Base-by-base conservation (phyloP, 2,797 vertebrate genomes). In the Astyanax mexicanus region DNA sequence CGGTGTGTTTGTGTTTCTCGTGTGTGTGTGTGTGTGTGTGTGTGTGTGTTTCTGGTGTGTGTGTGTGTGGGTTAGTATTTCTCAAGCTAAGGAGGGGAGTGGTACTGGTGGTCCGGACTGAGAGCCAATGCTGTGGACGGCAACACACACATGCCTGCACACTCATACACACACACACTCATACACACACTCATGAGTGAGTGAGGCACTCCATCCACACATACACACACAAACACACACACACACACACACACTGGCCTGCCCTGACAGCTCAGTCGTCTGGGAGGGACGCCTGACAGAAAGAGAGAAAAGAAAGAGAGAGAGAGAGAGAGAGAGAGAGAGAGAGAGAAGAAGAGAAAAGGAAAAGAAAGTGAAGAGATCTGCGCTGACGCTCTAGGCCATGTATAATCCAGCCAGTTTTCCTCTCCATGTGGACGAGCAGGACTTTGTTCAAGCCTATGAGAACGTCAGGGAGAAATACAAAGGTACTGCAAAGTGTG, bases 391-490 rank as follows among this genome's bases (percentile, higher is more conserved):
- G 70, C 80, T 80, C 81, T 88, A 86, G 87, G 84, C 86, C 79
- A 88, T 86, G 85, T 88, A 84, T 75, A 82, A 90, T 73, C 89
- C 91, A 7, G 84, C 87, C 82, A 86, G 90, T 81, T 82, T 90
- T 70, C 86, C 90, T 82, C 85, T 86, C 49, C 75, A 70, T 45
- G 91, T 91, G 10, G 95, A 97, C 80, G 96, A 98, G 87, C 94
- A 94, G 90, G 95, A 97, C 84, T 97, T 95, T 84, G 88, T 97
- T 75, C 94, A 94, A 76, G 96, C 96, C 72, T 98, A 97, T 71
- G 96, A 98, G 90, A 96, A 94, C 87, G 95, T 98, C 91, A 93
- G 96, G 61, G 96, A 96, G 89, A 94, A 94, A 79, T 96, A 95
- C 87, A 97, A 96, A 97, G 96, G 96, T 98, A 94, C 86, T 40